These are phyloP conservation scores for Tetranychus truncatus DNA, from an alignment of 2,888 invertebrate genomes.

Conservation along the genomic window DNA sequence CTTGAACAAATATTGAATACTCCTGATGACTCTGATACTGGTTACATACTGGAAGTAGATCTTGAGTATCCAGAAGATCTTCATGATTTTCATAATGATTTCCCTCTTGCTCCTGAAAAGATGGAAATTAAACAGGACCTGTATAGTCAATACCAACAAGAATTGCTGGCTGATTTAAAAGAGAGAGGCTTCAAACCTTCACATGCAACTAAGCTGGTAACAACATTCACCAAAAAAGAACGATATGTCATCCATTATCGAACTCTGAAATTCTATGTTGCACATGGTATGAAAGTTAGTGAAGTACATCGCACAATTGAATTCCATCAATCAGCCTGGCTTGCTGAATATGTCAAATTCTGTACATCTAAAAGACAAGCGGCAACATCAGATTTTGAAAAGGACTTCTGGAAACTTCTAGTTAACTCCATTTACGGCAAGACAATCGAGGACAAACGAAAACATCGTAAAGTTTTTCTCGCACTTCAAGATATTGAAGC, in stretches of 20 bases:
- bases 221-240: conserved; percentile 22
- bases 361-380: conserved; percentile 25
- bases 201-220: conserved; percentile 14
- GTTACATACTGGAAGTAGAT: not conserved
- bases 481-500: conserved; percentile 22
- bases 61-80: not conserved
- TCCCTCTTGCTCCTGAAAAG: conserved; percentile 4
- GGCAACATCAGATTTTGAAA: conserved; percentile 30
- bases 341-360: conserved; percentile 24
- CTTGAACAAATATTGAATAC: not conserved
- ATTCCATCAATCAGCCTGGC: conserved; percentile 22
- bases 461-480: conserved; percentile 30
- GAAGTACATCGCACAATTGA: not conserved
- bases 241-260: not conserved
- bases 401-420: conserved; percentile 32
- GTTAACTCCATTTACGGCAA: conserved; percentile 32
- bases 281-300: not conserved
- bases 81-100: conserved; percentile 1
- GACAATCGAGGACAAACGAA: conserved; percentile 30
- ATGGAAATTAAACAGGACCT: not conserved
- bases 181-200: not conserved
- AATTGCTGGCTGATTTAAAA: not conserved
- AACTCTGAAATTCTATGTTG: not conserved
- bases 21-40: not conserved
- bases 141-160: not conserved